Percentiles rank a stretch among this genome's conserved stretches.
phyloP scores from a whole-genome alignment of 2,113 vertebrate genomes.

The Hyaena hyaena region DNA sequence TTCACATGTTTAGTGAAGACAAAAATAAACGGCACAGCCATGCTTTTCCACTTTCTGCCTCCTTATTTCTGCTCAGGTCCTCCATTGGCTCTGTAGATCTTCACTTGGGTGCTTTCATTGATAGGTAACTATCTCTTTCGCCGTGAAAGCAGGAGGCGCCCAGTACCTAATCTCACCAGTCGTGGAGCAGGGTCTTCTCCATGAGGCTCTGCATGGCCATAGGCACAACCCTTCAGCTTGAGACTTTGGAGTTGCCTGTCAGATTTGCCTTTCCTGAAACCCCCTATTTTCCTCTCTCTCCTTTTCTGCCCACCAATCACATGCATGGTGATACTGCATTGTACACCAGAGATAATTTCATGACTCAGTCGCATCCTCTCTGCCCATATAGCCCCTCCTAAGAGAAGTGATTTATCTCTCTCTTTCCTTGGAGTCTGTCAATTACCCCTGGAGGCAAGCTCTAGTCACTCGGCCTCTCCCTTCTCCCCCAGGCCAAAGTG shows the following conservation, averaged over 20 bases:
- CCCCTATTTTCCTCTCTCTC: background rate
- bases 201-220: background rate
- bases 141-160: background rate
- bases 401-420: background rate
- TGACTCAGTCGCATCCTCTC: background rate
- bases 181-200: background rate
- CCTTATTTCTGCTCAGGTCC: background rate
- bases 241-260: background rate
- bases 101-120: background rate
- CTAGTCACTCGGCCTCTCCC: background rate
- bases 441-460: background rate
- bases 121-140: background rate
- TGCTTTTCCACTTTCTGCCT: background rate
- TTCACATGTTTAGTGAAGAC: background rate
- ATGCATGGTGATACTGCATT: background rate
- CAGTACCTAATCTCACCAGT: no score
- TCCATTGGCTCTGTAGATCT: background rate
- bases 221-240: background rate
- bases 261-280: background rate
- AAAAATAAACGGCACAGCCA: background rate
- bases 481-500: background rate
- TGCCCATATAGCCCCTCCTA: background rate
- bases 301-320: background rate
- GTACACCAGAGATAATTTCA: background rate
- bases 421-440: background rate